Evolutionary conservation across 2,113 vertebrate genomes (phyloP), one percentile per base, ranked within the genome.

Genomic region (Solea solea): DNA sequence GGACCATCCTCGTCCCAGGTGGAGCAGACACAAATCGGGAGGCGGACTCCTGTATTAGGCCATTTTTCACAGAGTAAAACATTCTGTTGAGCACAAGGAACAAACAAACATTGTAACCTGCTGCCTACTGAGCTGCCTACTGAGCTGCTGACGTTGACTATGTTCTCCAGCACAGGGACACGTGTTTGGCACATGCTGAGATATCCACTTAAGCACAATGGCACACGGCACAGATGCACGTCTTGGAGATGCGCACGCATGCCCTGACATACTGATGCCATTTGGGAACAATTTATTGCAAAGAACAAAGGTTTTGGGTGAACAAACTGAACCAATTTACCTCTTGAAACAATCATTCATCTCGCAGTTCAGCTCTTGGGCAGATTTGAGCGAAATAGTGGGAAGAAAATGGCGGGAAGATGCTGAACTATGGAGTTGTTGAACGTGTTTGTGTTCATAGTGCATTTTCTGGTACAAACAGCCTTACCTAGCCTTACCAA

Each of bases 151-250:
- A 87, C 70, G 83, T 77, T 0, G 34, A 64, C 67, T n/a, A 28
- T 76, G 64, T 78, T 82, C 64, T 72, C 67, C 6, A n/a, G 61
- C 75, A 74, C 87, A 72, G 8, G 9, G 14, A 79, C 84, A 88
- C 70, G 78, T 88, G 87, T 64, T 51, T 11, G 27, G 21, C 16
- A 5, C 76, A 63, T 69, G 50, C 16, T 42, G 48, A 73, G 48
- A 64, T 15, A 13, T 46, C 46, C 64, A 56, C 74, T 69, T 21
- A 14, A 52, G 55, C 11, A 53, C 72, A 66, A 49, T 49, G 51
- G 61, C 72, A 62, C 56, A 81, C 44, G 40, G 15, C n/a, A n/a
- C n/a, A 74, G 57, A 69, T 56, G 50, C 42, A 56, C 58, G 62
- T 8, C n/a, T 5, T 8, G 48, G 46, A 64, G 40, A 14, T 39